Evolutionary conservation across 2,888 invertebrate genomes (phyloP).

Genomic region (Eumerus sabulonum): DNA sequence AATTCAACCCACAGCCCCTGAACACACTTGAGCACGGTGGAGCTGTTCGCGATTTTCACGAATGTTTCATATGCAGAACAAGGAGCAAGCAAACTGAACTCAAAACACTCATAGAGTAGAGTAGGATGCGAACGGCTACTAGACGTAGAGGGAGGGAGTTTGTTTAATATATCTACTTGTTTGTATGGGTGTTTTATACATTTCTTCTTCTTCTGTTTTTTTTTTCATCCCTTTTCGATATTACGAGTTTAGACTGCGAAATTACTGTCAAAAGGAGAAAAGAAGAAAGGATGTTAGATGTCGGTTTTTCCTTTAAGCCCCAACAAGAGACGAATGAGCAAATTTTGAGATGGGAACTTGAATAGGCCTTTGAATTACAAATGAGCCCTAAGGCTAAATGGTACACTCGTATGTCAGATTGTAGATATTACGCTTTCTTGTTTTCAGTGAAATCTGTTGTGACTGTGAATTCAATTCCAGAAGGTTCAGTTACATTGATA

Average conservation of each 20-base stretch:
- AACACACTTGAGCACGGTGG: conserved; percentile 1
- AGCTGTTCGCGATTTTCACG: conserved; percentile 30
- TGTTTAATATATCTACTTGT: conserved; percentile 1
- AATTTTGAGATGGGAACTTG: no score
- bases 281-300: no score
- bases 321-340: no score
- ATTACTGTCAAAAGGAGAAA: conserved; percentile 4
- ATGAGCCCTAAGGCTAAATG: no score
- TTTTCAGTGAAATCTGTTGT: neutral
- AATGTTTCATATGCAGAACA: conserved; percentile 41
- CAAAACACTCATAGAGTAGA: neutral
- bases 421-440: no score
- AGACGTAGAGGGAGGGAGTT: neutral
- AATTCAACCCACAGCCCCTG: neutral
- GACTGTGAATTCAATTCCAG: conserved; percentile 35
- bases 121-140: conserved; percentile 30
- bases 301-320: no score
- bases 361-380: no score
- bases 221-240: neutral
- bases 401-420: no score
- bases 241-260: conserved; percentile 1
- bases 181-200: neutral
- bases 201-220: conserved; percentile 18
- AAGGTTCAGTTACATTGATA: conserved; percentile 2
- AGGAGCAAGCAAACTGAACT: conserved; percentile 36